Conservation (phyloP, 2,888 invertebrate genomes). For the Sinohyriopsis cumingii region DNA sequence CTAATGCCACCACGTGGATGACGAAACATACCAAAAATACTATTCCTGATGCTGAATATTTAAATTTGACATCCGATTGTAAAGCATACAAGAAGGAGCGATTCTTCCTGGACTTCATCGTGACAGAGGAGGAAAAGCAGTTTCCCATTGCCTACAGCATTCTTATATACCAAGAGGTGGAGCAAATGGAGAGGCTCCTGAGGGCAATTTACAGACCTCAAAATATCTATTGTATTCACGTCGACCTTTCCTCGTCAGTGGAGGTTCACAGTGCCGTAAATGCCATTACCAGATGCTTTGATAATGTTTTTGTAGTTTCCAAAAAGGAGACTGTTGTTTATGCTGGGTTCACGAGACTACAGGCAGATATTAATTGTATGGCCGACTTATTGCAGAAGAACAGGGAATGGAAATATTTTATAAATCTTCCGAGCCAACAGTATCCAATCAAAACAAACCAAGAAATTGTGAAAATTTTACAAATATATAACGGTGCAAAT, state of each 20-base stretch:
- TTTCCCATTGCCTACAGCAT: constrained; percentile 67
- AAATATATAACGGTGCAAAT: constrained; percentile 69
- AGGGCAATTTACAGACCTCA: constrained; percentile 64
- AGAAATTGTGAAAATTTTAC: constrained; percentile 68
- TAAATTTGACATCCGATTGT: constrained; percentile 50
- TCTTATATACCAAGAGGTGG: constrained; percentile 58
- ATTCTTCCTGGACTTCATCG: constrained; percentile 28
- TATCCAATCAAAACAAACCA: constrained; percentile 68
- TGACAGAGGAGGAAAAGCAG: constrained; percentile 42
- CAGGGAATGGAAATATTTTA: constrained; percentile 66
- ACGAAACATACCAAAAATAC: constrained; percentile 21
- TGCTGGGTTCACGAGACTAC: constrained; percentile 64
- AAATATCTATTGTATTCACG: constrained; percentile 69
- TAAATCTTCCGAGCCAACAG: constrained; percentile 69
- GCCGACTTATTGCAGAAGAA: constrained; percentile 48
- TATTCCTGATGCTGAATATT: constrained; percentile 45
- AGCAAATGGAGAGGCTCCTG: constrained; percentile 61
- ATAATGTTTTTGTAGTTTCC: constrained; percentile 68
- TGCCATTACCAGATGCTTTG: constrained; percentile 59
- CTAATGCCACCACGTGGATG: constrained; percentile 34
- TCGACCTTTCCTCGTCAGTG: constrained; percentile 55
- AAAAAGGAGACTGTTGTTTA: constrained; percentile 65
- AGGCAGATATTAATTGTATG: constrained; percentile 70
- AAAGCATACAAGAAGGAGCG: constrained; percentile 35
- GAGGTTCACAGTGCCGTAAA: constrained; percentile 42